Base-by-base conservation (phyloP, 2,888 invertebrate genomes). In the Campoletis raptor region DNA sequence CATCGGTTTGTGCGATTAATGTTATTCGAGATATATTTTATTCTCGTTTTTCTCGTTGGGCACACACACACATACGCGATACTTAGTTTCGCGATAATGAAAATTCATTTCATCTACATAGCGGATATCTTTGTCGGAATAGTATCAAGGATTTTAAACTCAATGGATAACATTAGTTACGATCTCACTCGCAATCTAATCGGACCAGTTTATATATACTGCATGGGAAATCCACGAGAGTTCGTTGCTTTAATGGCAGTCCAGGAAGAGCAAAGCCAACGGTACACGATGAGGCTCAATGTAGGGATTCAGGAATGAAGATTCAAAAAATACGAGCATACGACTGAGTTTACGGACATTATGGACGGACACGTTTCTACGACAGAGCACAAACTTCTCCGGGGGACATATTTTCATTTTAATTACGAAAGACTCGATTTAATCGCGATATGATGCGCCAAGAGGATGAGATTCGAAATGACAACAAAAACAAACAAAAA, bases 181-280 rank as follows among this genome's bases (percentile, higher is more conserved):
- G 85, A 83, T 83, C 79, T 54, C 61, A 45, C 74, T 86, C 21
- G 76, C 69, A 79, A 77, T 76, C 83, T 83, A 86, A 83, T 83
- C 83, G 74, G 76, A 21, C 61, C 80, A 83, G 85, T 83, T 74
- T 70, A 73, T 86, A 69, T 48, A 69, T 48, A 70, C 37, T 24
- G 82, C 61, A 61, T 10, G 61, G 48, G 10, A 64, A 72, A 73
- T 10, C 2, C 54, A 15, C 42, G 72, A 36, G 74, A 70, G 30
- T 70, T n/a, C n/a, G n/a, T n/a, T 37, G 69, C 52, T 21, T 72
- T 61, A 61, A 54, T 81, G 18, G 8, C 45, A 40, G 61, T 24
- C 61, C 8, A 48, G 42, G 54, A 36, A n/a, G 54, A 36, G 61
- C 61, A 12, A 30, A 61, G 7, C 15, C 61, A 67, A 67, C 40